Conservation (phyloP, 2,113 vertebrate genomes). For the Poeciliopsis turrubarensis region DNA sequence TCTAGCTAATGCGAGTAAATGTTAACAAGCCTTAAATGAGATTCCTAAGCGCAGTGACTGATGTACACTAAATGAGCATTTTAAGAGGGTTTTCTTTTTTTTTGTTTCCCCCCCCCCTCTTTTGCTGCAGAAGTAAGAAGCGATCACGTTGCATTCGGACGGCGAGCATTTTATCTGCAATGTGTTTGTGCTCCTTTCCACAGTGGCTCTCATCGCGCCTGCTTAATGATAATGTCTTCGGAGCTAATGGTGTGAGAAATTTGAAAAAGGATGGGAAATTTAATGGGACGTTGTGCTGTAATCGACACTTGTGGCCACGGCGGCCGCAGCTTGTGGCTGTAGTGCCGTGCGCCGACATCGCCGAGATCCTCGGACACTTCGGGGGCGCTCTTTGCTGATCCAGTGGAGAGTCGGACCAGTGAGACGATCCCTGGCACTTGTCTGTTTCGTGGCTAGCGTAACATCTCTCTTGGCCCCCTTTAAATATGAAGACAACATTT, state of each 20-base stretch:
- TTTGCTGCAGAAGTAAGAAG: not conserved
- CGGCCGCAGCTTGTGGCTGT: not conserved
- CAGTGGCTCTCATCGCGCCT: not conserved
- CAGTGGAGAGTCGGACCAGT: not conserved
- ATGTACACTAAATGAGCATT: constrained; percentile 3
- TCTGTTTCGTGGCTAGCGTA: not conserved
- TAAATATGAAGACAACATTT: not conserved
- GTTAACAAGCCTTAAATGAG: not conserved
- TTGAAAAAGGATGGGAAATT: not conserved
- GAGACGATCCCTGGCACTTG: not conserved
- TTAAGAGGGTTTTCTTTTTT: not conserved
- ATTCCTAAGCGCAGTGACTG: constrained; percentile 1
- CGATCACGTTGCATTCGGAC: not conserved
- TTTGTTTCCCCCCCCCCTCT: not conserved
- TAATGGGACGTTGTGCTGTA: constrained; percentile 3
- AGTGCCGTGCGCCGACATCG: not conserved
- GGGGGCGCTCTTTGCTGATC: not conserved
- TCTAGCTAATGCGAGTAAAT: not conserved
- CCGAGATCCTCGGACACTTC: not conserved
- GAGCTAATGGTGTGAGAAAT: constrained; percentile 12
- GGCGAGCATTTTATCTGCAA: not conserved
- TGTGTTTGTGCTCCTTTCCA: not conserved
- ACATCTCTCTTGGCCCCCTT: not conserved
- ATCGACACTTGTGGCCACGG: not conserved
- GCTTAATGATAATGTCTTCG: constrained; percentile 9